Percentiles rank a stretch among this genome's conserved stretches.
Evolutionary conservation across 2,113 vertebrate genomes (phyloP).

Genomic region (Furnarius figulus): DNA sequence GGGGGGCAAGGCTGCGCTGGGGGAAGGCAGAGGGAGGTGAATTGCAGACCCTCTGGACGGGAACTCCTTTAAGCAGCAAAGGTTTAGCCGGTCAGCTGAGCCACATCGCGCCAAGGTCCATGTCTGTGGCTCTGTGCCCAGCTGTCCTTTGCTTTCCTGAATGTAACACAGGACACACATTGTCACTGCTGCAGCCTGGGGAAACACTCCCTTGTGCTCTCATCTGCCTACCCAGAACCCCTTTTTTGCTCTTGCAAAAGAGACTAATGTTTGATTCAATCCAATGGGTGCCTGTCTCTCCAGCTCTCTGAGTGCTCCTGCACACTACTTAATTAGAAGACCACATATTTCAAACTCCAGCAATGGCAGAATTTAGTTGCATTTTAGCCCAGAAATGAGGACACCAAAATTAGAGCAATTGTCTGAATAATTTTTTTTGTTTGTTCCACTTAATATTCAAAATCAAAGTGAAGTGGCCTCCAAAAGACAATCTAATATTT

Average conservation of each 20-base stretch:
- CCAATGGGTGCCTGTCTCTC: not conserved
- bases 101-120: not conserved
- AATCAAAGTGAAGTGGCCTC: slow-evolving; percentile 52
- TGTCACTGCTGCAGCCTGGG: not conserved
- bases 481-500: slow-evolving; percentile 57
- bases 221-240: not conserved
- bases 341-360: not conserved
- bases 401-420: slow-evolving; percentile 57
- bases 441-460: slow-evolving; percentile 49
- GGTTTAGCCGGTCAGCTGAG: not conserved
- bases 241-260: not conserved
- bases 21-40: not conserved
- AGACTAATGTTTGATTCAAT: not conserved
- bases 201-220: not conserved
- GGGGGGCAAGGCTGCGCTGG: not conserved
- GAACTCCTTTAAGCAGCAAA: not conserved
- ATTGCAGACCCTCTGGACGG: not conserved
- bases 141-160: not conserved
- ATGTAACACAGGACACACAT: not conserved
- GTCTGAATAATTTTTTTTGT: slow-evolving; percentile 44
- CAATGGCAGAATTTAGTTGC: slow-evolving; percentile 15
- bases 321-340: not conserved
- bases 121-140: not conserved
- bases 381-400: slow-evolving; percentile 55
- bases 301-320: not conserved